Evolutionary conservation across 2,797 vertebrate species (phyloP), one percentile per base, ranked within the genome.

Genomic region (Aselliscus stoliczkanus): DNA sequence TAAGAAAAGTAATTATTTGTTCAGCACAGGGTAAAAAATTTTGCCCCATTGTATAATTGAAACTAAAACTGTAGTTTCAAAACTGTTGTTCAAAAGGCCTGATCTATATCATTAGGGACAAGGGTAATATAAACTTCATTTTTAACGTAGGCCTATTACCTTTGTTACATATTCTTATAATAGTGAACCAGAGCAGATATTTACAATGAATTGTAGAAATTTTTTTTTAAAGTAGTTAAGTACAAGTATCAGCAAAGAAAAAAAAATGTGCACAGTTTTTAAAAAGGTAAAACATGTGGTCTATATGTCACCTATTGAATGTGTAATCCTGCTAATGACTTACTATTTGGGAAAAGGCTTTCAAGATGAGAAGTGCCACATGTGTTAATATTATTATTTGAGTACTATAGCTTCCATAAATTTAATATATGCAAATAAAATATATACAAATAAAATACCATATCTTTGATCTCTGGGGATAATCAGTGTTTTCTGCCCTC

Each of bases 281-380:
- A 31, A 0, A 47, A 50, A 72, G 39, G 34, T 67, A 37, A 73
- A 62, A 11, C 42, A 87, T 21, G 7, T 54, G 14, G 11, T 60
- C 27, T 0, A 17, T 8, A 23, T 62, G 34, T 86, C 56, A 91
- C 25, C 39, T 37, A 6, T 10, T 67, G 20, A 54, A 62, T 94
- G 10, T 79, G 54, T 70, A 6, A 87, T 90, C 58, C n/a, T 87
- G 60, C 85, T 98, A 95, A 95, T 97, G 96, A 95, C 64, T 76
- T 88, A 67, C n/a, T 89, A 84, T 93, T 92, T 85, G 10, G 6
- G 44, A 93, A 95, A 93, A 84, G 52, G 21, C 90, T 97, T 97
- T 97, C 92, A 96, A 96, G 85, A 91, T 91, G 37, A 91, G 44
- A 77, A 65, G 34, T 44, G 65, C 50, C 56, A 3, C 75, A 90